These are phyloP conservation scores for Drosophila ercepeae DNA, from an alignment of 1,140 invertebrate species.

Conservation along the genomic window DNA sequence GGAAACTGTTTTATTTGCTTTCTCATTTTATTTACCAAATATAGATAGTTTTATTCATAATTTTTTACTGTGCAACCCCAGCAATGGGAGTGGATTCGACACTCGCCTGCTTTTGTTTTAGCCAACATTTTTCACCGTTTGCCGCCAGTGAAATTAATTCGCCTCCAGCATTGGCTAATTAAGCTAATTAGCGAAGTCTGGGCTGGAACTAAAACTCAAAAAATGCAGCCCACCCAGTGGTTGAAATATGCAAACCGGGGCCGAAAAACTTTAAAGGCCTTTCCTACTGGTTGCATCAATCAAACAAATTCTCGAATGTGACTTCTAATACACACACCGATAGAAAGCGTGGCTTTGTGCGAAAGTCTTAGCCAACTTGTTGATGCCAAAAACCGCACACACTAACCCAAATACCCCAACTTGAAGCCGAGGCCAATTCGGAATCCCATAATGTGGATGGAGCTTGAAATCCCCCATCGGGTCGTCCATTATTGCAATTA, in stretches of 20 bases:
- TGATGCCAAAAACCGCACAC: conserved; percentile 49
- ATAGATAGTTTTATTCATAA: background rate
- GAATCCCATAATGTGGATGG: conserved; percentile 15
- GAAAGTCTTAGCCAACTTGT: conserved; percentile 32
- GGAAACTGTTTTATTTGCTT: background rate
- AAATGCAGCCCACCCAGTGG: conserved; percentile 51
- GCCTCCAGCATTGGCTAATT: conserved; percentile 59
- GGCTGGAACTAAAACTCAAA: conserved; percentile 29
- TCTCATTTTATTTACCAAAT: too few relatives aligned
- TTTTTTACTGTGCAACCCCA: conserved; percentile 28
- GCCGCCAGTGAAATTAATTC: conserved; percentile 55
- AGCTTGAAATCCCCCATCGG: conserved; percentile 10
- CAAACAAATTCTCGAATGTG: background rate
- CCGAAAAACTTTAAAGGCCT: conserved; percentile 9
- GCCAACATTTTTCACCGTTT: conserved; percentile 52
- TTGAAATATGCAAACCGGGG: conserved; percentile 12
- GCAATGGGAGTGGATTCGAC: conserved; percentile 58
- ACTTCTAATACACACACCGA: conserved; percentile 8
- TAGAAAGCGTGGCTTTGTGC: conserved; percentile 27
- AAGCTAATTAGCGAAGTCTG: conserved; percentile 68
- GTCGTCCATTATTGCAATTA: conserved; percentile 49
- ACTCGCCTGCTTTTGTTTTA: conserved; percentile 52
- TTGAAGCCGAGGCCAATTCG: background rate
- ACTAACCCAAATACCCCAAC: conserved; percentile 66
- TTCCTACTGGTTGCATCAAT: conserved; percentile 47